Evolutionary conservation across 2,113 vertebrate genomes (phyloP).

Genomic region (Pterocles orientalis): DNA sequence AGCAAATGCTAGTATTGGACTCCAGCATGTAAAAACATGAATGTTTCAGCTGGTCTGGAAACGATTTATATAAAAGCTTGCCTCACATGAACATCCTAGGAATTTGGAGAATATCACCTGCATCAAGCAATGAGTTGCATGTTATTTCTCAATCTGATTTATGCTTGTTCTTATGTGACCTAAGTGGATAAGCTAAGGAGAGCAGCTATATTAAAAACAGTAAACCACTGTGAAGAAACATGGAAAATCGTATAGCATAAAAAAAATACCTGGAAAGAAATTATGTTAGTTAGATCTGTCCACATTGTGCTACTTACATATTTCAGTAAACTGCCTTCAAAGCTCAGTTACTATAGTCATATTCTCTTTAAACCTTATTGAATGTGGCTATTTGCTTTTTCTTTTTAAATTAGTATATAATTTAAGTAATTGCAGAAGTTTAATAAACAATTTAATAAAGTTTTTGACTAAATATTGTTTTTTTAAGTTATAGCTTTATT

Average conservation of each 20-base stretch:
- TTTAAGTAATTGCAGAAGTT: not conserved
- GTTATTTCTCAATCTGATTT: not conserved
- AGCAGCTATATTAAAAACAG: not conserved
- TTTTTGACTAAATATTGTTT: not conserved
- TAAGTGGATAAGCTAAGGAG: not conserved
- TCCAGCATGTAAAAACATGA: not conserved
- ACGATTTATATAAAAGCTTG: not conserved
- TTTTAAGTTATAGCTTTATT: not conserved
- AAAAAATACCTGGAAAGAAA: not conserved
- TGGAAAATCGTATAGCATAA: not conserved
- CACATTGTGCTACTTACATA: not conserved
- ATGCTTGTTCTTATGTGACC: not conserved
- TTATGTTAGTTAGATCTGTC: not conserved
- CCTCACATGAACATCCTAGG: not conserved
- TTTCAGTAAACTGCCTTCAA: not conserved
- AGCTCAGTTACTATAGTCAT: not conserved
- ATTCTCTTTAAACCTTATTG: not conserved
- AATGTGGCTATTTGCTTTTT: not conserved
- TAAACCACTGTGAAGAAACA: not conserved
- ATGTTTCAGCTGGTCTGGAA: conserved; percentile 14
- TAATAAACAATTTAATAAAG: not conserved
- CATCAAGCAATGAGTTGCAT: not conserved
- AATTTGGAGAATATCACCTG: not conserved
- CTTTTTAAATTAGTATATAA: not conserved
- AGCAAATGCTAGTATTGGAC: not conserved